A percentile compares a stretch with the other conserved stretches of the same genome.
Evolutionary conservation across 2,888 invertebrate genomes (phyloP).

Genomic region (Pheosia tremula): DNA sequence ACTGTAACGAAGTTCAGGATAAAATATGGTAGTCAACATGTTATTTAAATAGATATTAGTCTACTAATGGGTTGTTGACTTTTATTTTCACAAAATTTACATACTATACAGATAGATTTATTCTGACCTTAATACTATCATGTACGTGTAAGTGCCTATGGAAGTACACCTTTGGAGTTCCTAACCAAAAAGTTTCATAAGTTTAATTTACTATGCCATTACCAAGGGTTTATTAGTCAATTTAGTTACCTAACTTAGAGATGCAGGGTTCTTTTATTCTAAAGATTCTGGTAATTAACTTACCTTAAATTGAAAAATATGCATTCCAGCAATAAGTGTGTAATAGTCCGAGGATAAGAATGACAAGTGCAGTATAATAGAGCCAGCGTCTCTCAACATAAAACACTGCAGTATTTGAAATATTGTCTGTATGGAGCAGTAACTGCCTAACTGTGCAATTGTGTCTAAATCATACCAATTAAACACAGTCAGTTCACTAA

Average conservation of each 20-base stretch:
- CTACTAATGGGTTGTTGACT: too few relatives aligned
- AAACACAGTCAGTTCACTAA: slow-evolving; percentile 87
- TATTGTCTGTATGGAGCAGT: slow-evolving; percentile 89
- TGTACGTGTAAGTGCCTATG: too few relatives aligned
- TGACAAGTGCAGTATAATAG: slow-evolving; percentile 92
- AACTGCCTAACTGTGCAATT: slow-evolving; percentile 84
- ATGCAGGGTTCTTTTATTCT: not conserved
- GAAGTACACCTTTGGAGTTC: too few relatives aligned
- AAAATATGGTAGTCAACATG: not conserved
- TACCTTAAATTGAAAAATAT: slow-evolving; percentile 92
- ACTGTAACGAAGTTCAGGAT: slow-evolving; percentile 83
- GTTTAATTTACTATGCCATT: too few relatives aligned
- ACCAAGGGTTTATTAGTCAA: too few relatives aligned
- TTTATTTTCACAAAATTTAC: too few relatives aligned
- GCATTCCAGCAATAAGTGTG: slow-evolving; percentile 91
- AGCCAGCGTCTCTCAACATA: slow-evolving; percentile 90
- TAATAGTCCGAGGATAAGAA: slow-evolving; percentile 94
- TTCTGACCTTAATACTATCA: too few relatives aligned
- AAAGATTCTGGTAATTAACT: slow-evolving; percentile 28
- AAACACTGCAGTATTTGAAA: slow-evolving; percentile 91
- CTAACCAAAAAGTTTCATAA: too few relatives aligned
- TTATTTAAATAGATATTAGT: too few relatives aligned
- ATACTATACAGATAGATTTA: too few relatives aligned
- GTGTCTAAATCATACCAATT: slow-evolving; percentile 89
- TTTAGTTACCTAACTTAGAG: too few relatives aligned